phyloP scores from a whole-genome alignment of 2,888 invertebrate species.

The Parasteatoda lunata region DNA sequence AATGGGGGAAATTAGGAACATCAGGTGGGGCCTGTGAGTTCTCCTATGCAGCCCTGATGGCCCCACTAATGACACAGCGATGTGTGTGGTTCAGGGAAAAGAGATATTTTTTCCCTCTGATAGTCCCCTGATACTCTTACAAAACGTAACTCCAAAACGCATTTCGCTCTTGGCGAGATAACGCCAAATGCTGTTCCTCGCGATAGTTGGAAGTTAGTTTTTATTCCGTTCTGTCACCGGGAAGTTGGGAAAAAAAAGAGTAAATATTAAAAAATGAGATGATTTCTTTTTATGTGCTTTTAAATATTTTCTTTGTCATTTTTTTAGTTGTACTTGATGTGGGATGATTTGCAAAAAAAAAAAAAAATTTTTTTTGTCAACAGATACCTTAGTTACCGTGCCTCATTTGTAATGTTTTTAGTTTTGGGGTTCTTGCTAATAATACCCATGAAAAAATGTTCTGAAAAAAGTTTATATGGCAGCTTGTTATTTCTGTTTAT shows the following conservation, averaged over 20 bases:
- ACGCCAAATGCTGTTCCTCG: slow-evolving; percentile 16
- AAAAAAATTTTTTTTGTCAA: neutral
- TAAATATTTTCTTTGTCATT: slow-evolving; percentile 47
- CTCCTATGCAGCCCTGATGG: slow-evolving; percentile 57
- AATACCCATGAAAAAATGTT: neutral
- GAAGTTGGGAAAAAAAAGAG: slow-evolving; percentile 4
- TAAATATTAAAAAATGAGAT: neutral
- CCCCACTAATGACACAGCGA: slow-evolving; percentile 58
- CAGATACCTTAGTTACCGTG: neutral
- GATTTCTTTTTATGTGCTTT: slow-evolving; percentile 58
- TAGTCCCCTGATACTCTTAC: neutral
- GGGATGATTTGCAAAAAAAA: slow-evolving; percentile 24
- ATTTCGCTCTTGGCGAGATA: slow-evolving; percentile 22
- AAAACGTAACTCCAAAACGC: slow-evolving; percentile 6
- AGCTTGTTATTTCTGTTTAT: slow-evolving; percentile 26
- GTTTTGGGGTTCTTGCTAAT: slow-evolving; percentile 9
- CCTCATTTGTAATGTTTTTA: slow-evolving; percentile 21
- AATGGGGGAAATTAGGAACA: slow-evolving; percentile 66
- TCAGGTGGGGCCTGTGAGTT: slow-evolving; percentile 57
- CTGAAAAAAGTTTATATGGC: neutral
- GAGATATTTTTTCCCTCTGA: slow-evolving; percentile 28
- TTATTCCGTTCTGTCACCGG: slow-evolving; percentile 24
- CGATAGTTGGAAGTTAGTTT: slow-evolving; percentile 46
- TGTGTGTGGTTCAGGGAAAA: slow-evolving; percentile 1
- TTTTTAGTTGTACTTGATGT: slow-evolving; percentile 20